Base-by-base conservation (phyloP, 2,797 vertebrate genomes). In the Odontamblyopus lacepedii region DNA sequence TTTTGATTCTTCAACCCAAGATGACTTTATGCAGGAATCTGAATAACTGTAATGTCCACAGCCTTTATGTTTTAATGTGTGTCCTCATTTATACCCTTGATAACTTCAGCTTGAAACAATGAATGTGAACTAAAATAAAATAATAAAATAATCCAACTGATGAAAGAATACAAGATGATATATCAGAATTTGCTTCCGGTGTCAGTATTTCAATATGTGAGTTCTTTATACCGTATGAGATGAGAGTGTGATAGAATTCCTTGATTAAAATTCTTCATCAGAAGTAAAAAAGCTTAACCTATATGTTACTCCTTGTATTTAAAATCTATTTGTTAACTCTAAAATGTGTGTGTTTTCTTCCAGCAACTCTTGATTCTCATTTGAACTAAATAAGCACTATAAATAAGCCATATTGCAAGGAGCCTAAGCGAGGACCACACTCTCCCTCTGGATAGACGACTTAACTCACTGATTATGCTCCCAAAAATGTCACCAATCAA, bases 301-400 rank as follows among this genome's bases (percentile, higher is more conserved):
- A 59, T 73, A 48, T 16, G 9, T 27, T 38, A 4, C 15, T 50
- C 6, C 6, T 35, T 35, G 6, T 7, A 35, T 35, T 35, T 55
- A 0, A 48, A 63, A 65, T 55, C 0, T 32, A 56, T 26, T 23
- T 73, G 18, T 72, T 77, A 51, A 69, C 6, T 63, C 53, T 79
- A 79, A 83, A 75, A 87, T 82, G 78, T 71, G 19, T 23, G 16
- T 57, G 74, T 73, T 65, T 70, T 76, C 67, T 72, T 72, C 74
- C 63, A 26, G 65, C 84, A 75, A 75, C 64, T 41, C 63, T 53
- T 50, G 3, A 69, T 75, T 79, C 65, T 73, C 70, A 23, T 15
- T 67, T 92, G 89, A 92, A 92, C 91, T 92, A 91, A 89, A 93
- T 91, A 86, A 88, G 89, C 91, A 90, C 83, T 92, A 23, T 23